These are phyloP conservation scores for Gallinago jamesoni DNA, from an alignment of 2,113 vertebrate species.

Conservation along the genomic window DNA sequence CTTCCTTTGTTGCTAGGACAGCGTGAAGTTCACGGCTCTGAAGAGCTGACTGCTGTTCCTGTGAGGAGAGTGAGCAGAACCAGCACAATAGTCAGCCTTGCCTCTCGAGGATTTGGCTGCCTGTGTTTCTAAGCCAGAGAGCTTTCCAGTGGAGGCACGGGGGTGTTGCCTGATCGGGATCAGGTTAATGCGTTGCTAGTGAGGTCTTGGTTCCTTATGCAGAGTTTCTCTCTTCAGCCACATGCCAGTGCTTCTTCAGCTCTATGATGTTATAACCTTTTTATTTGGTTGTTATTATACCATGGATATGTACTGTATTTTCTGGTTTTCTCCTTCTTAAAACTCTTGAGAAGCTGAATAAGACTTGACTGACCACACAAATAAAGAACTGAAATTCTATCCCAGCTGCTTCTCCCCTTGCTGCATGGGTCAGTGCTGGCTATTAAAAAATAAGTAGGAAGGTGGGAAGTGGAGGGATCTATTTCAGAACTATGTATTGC, in stretches of 20 bases:
- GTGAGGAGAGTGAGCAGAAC: neutral
- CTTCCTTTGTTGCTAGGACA: neutral
- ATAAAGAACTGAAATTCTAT: neutral
- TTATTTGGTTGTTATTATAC: neutral
- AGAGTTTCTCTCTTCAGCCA: neutral
- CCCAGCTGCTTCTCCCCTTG: neutral
- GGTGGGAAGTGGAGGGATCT: neutral
- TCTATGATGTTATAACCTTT: neutral
- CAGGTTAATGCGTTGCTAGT: neutral
- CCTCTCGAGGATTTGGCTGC: neutral
- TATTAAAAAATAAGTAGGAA: neutral
- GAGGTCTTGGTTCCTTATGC: neutral
- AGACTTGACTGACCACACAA: neutral
- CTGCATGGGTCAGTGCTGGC: neutral
- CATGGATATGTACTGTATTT: neutral
- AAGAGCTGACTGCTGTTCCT: neutral
- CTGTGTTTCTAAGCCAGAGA: too few relatives aligned
- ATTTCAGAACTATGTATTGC: neutral
- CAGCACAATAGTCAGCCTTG: neutral
- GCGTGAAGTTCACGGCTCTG: neutral
- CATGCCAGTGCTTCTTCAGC: neutral
- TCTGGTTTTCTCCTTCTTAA: neutral
- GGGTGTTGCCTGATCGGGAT: neutral
- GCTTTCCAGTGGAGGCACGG: neutral
- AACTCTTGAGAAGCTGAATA: neutral